Conservation (phyloP, 2,797 vertebrate genomes). For the Lates japonicus region DNA sequence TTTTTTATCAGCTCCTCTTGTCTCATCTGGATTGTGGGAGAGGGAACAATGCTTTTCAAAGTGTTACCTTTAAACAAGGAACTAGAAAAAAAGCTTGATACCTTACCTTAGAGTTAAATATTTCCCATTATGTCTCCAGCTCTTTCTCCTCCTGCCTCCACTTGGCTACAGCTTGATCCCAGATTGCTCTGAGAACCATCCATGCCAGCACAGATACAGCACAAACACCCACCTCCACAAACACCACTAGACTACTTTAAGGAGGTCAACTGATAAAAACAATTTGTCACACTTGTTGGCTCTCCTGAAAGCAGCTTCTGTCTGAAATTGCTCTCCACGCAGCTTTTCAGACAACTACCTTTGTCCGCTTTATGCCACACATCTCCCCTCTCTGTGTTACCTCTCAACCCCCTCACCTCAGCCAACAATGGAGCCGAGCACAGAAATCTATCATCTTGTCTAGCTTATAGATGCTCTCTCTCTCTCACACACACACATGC, state of each 20-base stretch:
- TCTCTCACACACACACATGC: background rate
- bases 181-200: background rate
- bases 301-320: slow-evolving; percentile 28
- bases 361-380: slow-evolving; percentile 20
- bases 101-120: background rate
- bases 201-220: background rate
- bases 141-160: background rate
- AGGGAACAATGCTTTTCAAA: too few relatives aligned
- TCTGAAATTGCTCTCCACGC: slow-evolving; percentile 51
- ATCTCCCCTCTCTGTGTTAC: slow-evolving; percentile 15
- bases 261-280: slow-evolving; percentile 63
- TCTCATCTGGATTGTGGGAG: too few relatives aligned
- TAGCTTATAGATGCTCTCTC: background rate
- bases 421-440: slow-evolving; percentile 6
- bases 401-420: slow-evolving; percentile 37
- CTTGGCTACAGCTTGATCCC: slow-evolving; percentile 14
- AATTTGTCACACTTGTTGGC: slow-evolving; percentile 60
- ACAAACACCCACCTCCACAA: slow-evolving; percentile 24
- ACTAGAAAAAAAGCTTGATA: too few relatives aligned
- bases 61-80: too few relatives aligned
- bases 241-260: slow-evolving; percentile 33
- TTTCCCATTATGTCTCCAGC: background rate
- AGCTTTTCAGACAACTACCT: slow-evolving; percentile 29
- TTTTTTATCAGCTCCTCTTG: too few relatives aligned
- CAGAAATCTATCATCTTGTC: slow-evolving; percentile 48